Evolutionary conservation across 1,140 invertebrate genomes (phyloP).

Genomic region (Cardiocondyla obscurior): DNA sequence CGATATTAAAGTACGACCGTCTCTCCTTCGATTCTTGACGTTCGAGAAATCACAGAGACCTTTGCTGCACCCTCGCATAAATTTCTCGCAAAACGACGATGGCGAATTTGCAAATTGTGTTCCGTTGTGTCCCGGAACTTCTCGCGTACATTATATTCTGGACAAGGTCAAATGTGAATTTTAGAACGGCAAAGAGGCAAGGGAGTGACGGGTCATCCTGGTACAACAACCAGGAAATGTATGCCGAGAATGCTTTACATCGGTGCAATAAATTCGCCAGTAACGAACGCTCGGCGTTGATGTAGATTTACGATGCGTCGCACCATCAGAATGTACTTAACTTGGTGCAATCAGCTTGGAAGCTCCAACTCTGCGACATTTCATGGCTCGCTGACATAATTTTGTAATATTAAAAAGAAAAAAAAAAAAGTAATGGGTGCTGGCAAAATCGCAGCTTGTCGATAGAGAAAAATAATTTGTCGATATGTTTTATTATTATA

Average conservation of each 20-base stretch:
- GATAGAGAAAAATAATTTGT: not conserved
- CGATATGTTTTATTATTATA: not conserved
- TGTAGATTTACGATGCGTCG: slow-evolving; percentile 23
- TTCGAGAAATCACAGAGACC: not conserved
- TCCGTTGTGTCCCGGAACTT: not conserved
- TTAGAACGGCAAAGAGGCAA: too few relatives aligned
- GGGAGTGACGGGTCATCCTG: slow-evolving; percentile 4
- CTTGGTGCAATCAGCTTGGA: not conserved
- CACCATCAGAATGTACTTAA: not conserved
- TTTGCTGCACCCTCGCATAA: not conserved
- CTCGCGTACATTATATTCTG: slow-evolving; percentile 32
- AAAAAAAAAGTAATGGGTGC: too few relatives aligned
- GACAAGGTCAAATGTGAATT: slow-evolving; percentile 48
- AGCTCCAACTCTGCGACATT: not conserved
- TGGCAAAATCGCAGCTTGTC: not conserved
- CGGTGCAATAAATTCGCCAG: slow-evolving; percentile 23
- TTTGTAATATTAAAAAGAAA: not conserved
- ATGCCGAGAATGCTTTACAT: not conserved
- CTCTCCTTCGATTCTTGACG: not conserved
- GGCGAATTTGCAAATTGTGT: not conserved
- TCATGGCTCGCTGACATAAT: not conserved
- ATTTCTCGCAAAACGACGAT: not conserved
- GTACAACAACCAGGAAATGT: slow-evolving; percentile 24
- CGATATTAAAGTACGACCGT: not conserved
- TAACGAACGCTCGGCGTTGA: not conserved